These are phyloP conservation scores for Linhomoeus sp. DNA, from an alignment of 2,888 invertebrate genomes.

Conservation along the genomic window DNA sequence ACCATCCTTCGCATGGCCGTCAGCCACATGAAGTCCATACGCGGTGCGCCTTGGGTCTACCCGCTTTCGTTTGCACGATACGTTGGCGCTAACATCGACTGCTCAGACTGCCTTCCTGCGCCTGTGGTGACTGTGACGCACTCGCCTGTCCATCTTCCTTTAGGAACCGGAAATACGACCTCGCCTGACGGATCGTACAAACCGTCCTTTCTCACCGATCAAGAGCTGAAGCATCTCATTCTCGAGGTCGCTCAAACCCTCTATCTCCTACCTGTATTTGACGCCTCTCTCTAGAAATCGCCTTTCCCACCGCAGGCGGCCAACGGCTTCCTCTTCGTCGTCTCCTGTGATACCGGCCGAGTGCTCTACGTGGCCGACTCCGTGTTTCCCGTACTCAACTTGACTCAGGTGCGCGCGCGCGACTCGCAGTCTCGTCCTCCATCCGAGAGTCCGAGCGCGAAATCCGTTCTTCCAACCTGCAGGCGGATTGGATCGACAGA, in stretches of 20 bases:
- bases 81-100: too few relatives aligned
- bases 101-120: too few relatives aligned
- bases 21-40: conserved; percentile 91
- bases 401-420: conserved; percentile 48
- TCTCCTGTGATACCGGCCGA: conserved; percentile 86
- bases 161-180: conserved; percentile 87
- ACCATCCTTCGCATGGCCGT: conserved; percentile 98
- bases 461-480: conserved; percentile 16
- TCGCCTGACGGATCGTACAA: conserved; percentile 78
- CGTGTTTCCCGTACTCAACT: conserved; percentile 86
- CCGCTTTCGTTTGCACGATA: too few relatives aligned
- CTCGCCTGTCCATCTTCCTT: conserved; percentile 1
- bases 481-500: conserved; percentile 90
- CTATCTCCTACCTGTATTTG: background rate
- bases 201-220: conserved; percentile 94
- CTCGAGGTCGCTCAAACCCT: conserved; percentile 47
- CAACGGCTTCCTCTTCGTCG: conserved; percentile 89
- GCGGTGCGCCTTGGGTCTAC: too few relatives aligned
- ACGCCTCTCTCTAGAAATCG: background rate
- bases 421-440: conserved; percentile 9
- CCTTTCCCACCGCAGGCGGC: conserved; percentile 45
- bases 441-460: background rate
- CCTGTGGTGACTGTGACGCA: too few relatives aligned
- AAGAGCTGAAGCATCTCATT: conserved; percentile 93
- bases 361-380: conserved; percentile 97